These are phyloP conservation scores for Cylloceria caligata DNA, from an alignment of 2,888 invertebrate species.

Conservation along the genomic window DNA sequence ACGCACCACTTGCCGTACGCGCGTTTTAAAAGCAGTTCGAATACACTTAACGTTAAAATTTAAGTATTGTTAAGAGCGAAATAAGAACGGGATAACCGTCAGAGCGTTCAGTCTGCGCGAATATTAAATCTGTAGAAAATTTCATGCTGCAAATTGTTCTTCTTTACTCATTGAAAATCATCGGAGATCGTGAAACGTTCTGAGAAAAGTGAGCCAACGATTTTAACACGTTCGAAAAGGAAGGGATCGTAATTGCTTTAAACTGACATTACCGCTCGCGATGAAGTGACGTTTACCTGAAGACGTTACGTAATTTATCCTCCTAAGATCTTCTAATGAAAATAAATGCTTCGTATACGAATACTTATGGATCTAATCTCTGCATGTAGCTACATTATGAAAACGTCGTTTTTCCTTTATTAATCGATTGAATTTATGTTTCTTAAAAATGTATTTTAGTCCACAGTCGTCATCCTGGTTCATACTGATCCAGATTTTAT, in stretches of 20 bases:
- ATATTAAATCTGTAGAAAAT: neutral
- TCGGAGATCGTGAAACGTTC: neutral
- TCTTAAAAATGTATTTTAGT: too few relatives aligned
- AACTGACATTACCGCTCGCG: neutral
- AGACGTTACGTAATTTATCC: neutral
- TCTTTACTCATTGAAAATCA: slow-evolving; percentile 2
- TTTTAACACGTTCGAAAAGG: neutral
- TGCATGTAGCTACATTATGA: neutral
- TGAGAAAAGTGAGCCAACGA: neutral
- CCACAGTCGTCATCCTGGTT: too few relatives aligned
- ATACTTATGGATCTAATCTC: too few relatives aligned
- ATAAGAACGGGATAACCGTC: neutral
- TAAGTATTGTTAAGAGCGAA: neutral
- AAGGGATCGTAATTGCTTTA: neutral
- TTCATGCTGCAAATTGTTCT: neutral
- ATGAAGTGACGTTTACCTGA: neutral
- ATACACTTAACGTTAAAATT: slow-evolving; percentile 2
- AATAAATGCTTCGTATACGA: neutral
- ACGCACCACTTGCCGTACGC: slow-evolving; percentile 1
- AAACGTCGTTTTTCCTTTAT: neutral
- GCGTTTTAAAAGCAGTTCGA: slow-evolving; percentile 1
- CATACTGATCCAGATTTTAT: too few relatives aligned
- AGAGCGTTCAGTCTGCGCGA: neutral
- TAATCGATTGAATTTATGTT: too few relatives aligned
- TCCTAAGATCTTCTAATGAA: neutral